Percentiles rank a stretch among this genome's conserved stretches.
Conservation (phyloP, 2,113 vertebrate species). For the Fulmarus glacialis region DNA sequence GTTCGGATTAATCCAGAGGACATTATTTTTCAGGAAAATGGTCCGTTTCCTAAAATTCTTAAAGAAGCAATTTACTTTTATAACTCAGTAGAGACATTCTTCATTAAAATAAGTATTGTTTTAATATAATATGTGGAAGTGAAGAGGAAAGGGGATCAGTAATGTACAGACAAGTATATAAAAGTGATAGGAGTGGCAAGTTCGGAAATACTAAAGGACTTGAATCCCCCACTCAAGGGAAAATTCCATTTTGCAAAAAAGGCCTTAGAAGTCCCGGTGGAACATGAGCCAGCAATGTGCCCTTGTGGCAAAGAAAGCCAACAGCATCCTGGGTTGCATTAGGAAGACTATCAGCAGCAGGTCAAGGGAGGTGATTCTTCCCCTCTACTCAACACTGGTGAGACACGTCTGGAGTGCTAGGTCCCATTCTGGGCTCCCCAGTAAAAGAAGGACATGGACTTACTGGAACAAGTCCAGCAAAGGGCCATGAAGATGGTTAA, state of each 20-base stretch:
- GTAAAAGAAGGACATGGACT: not conserved
- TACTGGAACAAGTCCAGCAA: not conserved
- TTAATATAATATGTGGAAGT: not conserved
- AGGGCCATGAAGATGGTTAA: not conserved
- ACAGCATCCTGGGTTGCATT: not conserved
- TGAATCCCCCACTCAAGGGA: not conserved
- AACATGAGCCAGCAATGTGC: not conserved
- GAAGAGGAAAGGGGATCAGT: not conserved
- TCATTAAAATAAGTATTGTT: not conserved
- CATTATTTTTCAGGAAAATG: not conserved
- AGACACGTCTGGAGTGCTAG: not conserved
- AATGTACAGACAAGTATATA: not conserved
- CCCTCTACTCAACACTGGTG: not conserved
- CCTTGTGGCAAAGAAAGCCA: accelerated
- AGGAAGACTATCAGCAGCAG: not conserved
- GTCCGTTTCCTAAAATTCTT: not conserved
- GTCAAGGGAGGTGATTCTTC: not conserved
- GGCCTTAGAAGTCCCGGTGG: not conserved
- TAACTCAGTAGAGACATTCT: not conserved
- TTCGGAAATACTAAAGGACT: not conserved
- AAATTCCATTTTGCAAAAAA: not conserved
- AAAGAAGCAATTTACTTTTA: not conserved
- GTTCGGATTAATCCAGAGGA: not conserved
- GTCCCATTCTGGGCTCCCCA: not conserved
- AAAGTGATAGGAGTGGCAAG: not conserved